Conservation (phyloP, 2,888 invertebrate species). For the Bombylius major region DNA sequence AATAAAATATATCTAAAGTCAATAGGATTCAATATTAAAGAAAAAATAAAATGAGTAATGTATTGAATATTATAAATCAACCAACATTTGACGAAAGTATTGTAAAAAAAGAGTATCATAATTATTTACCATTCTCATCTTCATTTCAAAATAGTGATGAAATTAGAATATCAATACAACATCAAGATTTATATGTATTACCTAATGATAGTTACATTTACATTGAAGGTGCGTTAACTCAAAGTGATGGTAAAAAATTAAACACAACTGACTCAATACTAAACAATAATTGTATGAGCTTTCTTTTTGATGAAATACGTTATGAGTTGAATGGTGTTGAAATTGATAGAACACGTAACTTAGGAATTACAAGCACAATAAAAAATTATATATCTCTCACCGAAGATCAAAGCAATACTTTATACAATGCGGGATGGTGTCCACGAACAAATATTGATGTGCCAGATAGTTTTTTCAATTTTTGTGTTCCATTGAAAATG, state of each 20-base stretch:
- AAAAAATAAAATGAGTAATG: too few relatives aligned
- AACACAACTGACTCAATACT: conserved; percentile 5
- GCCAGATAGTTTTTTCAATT: conserved; percentile 4
- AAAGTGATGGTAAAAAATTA: too few relatives aligned
- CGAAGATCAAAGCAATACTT: conserved; percentile 7
- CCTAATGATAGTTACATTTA: background rate
- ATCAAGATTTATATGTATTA: too few relatives aligned
- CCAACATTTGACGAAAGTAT: too few relatives aligned
- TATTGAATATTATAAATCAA: too few relatives aligned
- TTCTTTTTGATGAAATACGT: conserved; percentile 26
- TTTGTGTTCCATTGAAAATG: conserved; percentile 21
- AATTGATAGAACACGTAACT: conserved; percentile 23
- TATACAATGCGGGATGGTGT: conserved; percentile 16
- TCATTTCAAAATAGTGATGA: too few relatives aligned
- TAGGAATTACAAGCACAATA: conserved; percentile 23
- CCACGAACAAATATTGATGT: background rate
- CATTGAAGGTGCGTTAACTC: conserved; percentile 15
- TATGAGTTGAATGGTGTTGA: conserved; percentile 27
- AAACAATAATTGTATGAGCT: conserved; percentile 21
- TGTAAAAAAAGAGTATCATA: too few relatives aligned
- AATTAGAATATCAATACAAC: too few relatives aligned
- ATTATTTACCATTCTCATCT: too few relatives aligned
- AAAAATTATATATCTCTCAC: conserved; percentile 24
- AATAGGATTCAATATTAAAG: too few relatives aligned
- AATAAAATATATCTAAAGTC: too few relatives aligned